Evolutionary conservation across 2,888 invertebrate genomes (phyloP).

Genomic region (Lypha dubia): DNA sequence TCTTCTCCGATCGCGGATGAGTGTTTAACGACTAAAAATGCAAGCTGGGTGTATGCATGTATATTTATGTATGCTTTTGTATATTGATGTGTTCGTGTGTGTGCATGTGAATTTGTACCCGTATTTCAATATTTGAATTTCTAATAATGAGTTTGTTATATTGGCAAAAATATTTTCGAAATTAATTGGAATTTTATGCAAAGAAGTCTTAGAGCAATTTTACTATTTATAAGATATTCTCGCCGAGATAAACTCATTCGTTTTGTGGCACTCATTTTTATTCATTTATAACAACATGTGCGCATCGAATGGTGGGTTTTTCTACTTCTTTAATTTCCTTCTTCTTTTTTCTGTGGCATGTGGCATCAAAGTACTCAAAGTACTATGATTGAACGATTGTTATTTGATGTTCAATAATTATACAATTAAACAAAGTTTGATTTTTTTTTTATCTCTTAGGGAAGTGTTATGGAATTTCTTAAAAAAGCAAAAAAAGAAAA

Average conservation of each 20-base stretch:
- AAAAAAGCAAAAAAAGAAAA: neutral
- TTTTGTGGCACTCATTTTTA: slow-evolving; percentile 22
- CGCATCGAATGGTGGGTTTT: slow-evolving; percentile 18
- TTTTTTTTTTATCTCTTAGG: neutral
- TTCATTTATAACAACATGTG: slow-evolving; percentile 11
- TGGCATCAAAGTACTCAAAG: slow-evolving; percentile 20
- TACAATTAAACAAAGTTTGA: slow-evolving; percentile 39
- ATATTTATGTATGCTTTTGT: neutral
- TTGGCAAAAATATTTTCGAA: slow-evolving; percentile 62
- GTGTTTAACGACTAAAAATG: too few relatives aligned
- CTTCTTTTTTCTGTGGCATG: neutral
- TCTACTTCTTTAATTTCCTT: neutral
- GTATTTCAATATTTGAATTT: slow-evolving; percentile 46
- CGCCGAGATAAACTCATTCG: slow-evolving; percentile 33
- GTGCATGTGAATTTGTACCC: slow-evolving; percentile 2
- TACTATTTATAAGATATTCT: slow-evolving; percentile 61
- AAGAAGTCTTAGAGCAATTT: slow-evolving; percentile 57
- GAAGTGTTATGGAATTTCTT: slow-evolving; percentile 28
- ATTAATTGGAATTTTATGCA: slow-evolving; percentile 73
- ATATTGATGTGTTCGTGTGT: neutral
- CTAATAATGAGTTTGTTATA: slow-evolving; percentile 67
- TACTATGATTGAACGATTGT: slow-evolving; percentile 20
- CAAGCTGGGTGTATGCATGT: too few relatives aligned
- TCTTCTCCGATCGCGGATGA: too few relatives aligned
- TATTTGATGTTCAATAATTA: slow-evolving; percentile 56